Evolutionary conservation across 2,797 vertebrate genomes (phyloP), one percentile per base, ranked within the genome.

Genomic region (Clamator glandarius): DNA sequence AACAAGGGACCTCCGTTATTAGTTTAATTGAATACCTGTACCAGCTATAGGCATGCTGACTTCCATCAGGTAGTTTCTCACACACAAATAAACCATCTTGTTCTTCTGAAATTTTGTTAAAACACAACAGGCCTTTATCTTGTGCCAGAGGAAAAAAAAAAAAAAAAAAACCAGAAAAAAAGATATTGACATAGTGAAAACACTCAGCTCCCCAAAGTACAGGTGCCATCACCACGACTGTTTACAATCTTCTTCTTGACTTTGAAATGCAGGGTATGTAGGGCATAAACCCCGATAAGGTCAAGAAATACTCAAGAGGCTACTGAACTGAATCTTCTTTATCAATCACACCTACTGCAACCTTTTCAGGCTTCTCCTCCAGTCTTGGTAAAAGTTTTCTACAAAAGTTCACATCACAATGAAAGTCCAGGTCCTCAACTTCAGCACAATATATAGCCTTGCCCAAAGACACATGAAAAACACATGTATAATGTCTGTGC

Each of bases 191-290:
- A 55, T 46, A 55, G 8, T 19, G 20, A 83, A 90, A 87, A 41
- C 1, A 50, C 14, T 12, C 15, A 55, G 28, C 9, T 63, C 10
- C 52, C 55, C 24, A 68, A 70, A 82, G 41, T 12, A 57, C 14
- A 25, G 0, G 0, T 15, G 16, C 26, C 18, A 18, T 51, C 35
- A 84, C 11, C 19, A 33, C 21, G 20, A 25, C 16, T 35, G 21
- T 63, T 93, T 73, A 39, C 6, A 36, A 25, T 12, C 21, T 61
- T 79, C 35, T 58, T 26, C 64, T 59, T 58, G 14, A 55, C 31
- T 25, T 68, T 78, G 36, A 78, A 84, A 84, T 61, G 14, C 36
- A 84, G 70, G 28, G 41, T 12, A 21, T 3, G 1, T 33, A 44
- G 18, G 12, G 33, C 7, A 7, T 29, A 87, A 81, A 89, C 61